Percentiles rank a stretch among this genome's conserved stretches.
Evolutionary conservation across 2,888 invertebrate species (phyloP).

Genomic region (Drosophila anomelani): DNA sequence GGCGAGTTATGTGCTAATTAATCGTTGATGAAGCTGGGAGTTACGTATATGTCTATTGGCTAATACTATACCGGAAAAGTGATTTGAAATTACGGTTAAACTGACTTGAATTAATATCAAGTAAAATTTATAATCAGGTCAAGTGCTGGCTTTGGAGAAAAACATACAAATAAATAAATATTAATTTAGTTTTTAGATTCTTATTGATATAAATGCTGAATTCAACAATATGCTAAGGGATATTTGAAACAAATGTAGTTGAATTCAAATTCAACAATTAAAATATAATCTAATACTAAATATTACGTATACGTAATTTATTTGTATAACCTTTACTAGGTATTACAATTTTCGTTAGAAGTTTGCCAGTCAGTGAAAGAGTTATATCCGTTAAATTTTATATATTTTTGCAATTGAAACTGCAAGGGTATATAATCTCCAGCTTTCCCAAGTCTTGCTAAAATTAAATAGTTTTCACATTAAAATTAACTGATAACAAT

Average conservation of each 20-base stretch:
- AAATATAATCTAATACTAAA: background rate
- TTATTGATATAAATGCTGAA: background rate
- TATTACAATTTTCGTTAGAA: background rate
- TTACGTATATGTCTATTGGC: conserved; percentile 61
- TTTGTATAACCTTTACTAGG: background rate
- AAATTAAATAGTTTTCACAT: background rate
- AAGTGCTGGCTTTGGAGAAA: background rate
- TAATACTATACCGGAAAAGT: conserved; percentile 34
- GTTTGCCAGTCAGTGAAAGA: no score
- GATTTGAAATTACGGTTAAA: background rate
- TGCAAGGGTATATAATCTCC: background rate
- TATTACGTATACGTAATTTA: conserved; percentile 4
- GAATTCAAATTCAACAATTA: background rate
- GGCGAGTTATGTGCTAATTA: conserved; percentile 67
- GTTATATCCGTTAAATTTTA: no score
- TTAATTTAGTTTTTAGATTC: background rate
- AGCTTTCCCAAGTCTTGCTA: no score
- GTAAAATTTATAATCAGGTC: background rate
- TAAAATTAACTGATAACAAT: background rate
- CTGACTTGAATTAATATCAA: background rate
- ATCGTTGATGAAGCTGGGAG: conserved; percentile 49
- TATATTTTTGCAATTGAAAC: no score
- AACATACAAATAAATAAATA: background rate
- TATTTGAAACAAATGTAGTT: background rate
- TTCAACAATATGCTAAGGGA: no score